Percentiles rank a stretch among this genome's conserved stretches.
These are phyloP conservation scores for Upupa epops DNA, from an alignment of 2,113 vertebrate genomes.

Conservation along the genomic window DNA sequence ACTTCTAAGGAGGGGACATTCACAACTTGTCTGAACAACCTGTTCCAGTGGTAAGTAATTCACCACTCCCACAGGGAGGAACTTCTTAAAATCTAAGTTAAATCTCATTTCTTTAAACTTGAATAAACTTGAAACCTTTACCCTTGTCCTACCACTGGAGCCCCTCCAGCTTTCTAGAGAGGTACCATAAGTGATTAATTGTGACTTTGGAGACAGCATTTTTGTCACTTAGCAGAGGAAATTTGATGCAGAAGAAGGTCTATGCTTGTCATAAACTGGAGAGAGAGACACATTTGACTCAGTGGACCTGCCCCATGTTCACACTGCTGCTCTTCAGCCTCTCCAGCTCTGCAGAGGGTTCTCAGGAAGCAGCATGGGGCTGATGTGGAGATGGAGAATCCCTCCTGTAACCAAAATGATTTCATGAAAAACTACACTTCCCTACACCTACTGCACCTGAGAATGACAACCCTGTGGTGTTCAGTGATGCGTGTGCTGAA, in stretches of 20 bases:
- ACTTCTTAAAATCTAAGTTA: too few species aligned
- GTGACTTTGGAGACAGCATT: neutral
- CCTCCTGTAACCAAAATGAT: neutral
- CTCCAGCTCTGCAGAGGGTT: neutral
- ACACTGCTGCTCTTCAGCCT: neutral
- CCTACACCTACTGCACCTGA: neutral
- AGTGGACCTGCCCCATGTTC: neutral
- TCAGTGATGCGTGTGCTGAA: neutral
- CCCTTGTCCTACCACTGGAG: too few species aligned
- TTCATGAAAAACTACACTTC: neutral
- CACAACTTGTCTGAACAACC: too few species aligned
- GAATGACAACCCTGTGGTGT: rapidly evolving
- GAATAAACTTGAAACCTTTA: too few species aligned
- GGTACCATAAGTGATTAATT: conserved; percentile 24
- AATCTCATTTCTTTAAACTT: too few species aligned
- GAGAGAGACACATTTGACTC: neutral
- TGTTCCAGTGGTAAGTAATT: too few species aligned
- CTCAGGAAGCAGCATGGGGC: neutral
- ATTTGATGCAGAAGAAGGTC: neutral
- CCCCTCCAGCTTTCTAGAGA: neutral
- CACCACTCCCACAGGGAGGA: too few species aligned
- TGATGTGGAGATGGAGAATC: neutral
- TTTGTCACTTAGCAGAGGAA: neutral
- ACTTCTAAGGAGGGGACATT: too few species aligned
- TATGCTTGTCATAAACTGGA: neutral